Evolutionary conservation across 2,888 invertebrate species (phyloP).

Genomic region (Slavum lentiscoides): DNA sequence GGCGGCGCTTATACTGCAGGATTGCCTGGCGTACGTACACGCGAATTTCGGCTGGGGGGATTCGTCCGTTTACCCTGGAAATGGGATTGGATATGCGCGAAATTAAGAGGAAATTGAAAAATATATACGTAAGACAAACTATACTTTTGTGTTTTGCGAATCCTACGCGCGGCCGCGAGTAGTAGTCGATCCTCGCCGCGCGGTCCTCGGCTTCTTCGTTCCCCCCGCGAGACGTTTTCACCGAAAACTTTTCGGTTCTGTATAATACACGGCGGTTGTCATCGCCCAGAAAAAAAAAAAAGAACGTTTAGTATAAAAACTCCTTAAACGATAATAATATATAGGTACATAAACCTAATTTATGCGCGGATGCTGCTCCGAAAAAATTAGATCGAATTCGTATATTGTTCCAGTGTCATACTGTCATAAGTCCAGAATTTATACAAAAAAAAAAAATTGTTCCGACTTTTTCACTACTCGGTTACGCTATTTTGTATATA

Average conservation of each 20-base stretch:
- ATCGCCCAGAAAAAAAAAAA: not conserved
- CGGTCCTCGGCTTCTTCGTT: not conserved
- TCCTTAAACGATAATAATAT: slow-evolving; percentile 12
- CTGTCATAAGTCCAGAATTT: too few relatives aligned
- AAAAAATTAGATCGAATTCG: not conserved
- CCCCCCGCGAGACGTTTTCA: not conserved
- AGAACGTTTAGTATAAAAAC: slow-evolving; percentile 33
- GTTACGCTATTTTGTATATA: too few relatives aligned
- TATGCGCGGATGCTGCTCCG: not conserved
- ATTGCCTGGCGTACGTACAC: slow-evolving; percentile 1
- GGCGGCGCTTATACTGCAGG: not conserved
- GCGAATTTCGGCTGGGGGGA: slow-evolving; percentile 29
- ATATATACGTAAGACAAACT: slow-evolving; percentile 45
- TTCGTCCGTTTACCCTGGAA: slow-evolving; percentile 33
- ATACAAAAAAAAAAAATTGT: too few relatives aligned
- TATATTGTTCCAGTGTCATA: too few relatives aligned
- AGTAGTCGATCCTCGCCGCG: slow-evolving; percentile 41
- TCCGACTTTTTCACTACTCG: too few relatives aligned
- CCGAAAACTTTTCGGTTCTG: slow-evolving; percentile 38
- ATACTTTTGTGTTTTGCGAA: slow-evolving; percentile 8
- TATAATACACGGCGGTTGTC: slow-evolving; percentile 17
- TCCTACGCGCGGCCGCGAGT: not conserved
- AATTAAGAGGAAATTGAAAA: slow-evolving; percentile 52
- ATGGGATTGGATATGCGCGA: slow-evolving; percentile 46
- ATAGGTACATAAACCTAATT: not conserved